A percentile compares a stretch with the other conserved stretches of the same genome.
phyloP scores from a whole-genome alignment of 92 coral and sea anemone genomes.

The Umimayanthus kanabou region DNA sequence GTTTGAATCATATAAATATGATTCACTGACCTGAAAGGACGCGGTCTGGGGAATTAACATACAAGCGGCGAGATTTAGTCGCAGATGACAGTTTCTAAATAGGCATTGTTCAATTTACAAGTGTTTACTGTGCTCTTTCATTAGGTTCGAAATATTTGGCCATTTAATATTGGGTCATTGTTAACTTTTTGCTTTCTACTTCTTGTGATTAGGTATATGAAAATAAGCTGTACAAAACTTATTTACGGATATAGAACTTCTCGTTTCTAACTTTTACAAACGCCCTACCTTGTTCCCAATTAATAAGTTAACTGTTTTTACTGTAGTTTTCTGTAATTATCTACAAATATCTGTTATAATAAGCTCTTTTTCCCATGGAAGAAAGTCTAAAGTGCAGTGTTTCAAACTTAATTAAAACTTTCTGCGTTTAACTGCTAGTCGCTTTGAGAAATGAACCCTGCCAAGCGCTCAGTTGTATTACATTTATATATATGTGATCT shows the following conservation, averaged over 20 bases:
- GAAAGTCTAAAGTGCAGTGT: no score
- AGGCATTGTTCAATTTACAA: constrained; percentile 2
- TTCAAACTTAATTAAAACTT: no score
- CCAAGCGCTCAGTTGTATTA: not conserved
- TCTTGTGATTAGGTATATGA: not conserved
- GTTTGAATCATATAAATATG: not conserved
- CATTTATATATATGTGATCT: not conserved
- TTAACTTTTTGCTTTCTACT: not conserved
- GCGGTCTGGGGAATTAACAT: constrained; percentile 38
- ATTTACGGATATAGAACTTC: not conserved
- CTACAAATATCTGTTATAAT: constrained; percentile 4
- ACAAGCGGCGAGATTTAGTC: constrained; percentile 10
- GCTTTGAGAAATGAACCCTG: not conserved
- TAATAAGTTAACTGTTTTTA: constrained; percentile 8
- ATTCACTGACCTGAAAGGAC: constrained; percentile 5
- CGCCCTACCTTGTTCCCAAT: not conserved
- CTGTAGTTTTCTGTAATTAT: constrained; percentile 4
- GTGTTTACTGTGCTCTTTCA: constrained; percentile 19
- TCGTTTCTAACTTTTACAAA: not conserved
- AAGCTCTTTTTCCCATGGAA: not conserved
- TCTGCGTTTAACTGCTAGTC: not conserved
- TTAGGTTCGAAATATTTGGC: not conserved
- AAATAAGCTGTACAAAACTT: not conserved
- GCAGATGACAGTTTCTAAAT: constrained; percentile 35
- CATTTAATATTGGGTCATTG: not conserved